These are phyloP conservation scores for Ornithorhynchus anatinus DNA, from an alignment of 2,113 vertebrate species.

Conservation along the genomic window DNA sequence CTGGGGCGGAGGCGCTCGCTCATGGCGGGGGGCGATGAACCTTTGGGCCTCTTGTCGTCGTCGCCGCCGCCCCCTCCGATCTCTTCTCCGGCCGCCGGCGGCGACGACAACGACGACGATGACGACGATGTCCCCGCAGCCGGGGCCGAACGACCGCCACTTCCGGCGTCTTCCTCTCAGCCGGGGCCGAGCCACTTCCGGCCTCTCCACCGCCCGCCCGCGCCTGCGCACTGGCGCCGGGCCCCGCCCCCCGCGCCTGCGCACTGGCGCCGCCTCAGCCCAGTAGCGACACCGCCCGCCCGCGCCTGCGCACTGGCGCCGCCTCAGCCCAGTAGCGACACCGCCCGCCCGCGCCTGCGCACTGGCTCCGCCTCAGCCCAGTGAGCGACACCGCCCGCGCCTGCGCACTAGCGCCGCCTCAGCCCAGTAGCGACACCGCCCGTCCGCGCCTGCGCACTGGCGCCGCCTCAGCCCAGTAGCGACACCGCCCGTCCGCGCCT, in stretches of 20 bases:
- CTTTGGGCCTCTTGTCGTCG: constrained; percentile 42
- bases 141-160: constrained; percentile 46
- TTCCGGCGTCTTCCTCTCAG: constrained; percentile 52
- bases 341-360: constrained; percentile 52
- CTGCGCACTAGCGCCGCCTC: constrained; percentile 8
- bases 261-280: constrained; percentile 49
- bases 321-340: not conserved
- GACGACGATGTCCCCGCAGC: constrained; percentile 35
- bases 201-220: constrained; percentile 38
- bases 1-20: constrained; percentile 63
- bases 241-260: fast-evolving
- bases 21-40: constrained; percentile 56
- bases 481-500: constrained; percentile 33
- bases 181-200: no score
- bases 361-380: not conserved
- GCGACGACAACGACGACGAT: constrained; percentile 29
- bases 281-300: constrained; percentile 39
- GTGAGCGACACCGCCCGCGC: constrained; percentile 37
- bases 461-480: not conserved
- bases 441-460: constrained; percentile 37
- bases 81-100: constrained; percentile 25
- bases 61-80: constrained; percentile 7
- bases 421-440: no score
- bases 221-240: not conserved
- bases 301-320: constrained; percentile 38